Percentiles rank a stretch among this genome's conserved stretches.
phyloP scores from a whole-genome alignment of 2,113 vertebrate species.

The Hemicordylus capensis region DNA sequence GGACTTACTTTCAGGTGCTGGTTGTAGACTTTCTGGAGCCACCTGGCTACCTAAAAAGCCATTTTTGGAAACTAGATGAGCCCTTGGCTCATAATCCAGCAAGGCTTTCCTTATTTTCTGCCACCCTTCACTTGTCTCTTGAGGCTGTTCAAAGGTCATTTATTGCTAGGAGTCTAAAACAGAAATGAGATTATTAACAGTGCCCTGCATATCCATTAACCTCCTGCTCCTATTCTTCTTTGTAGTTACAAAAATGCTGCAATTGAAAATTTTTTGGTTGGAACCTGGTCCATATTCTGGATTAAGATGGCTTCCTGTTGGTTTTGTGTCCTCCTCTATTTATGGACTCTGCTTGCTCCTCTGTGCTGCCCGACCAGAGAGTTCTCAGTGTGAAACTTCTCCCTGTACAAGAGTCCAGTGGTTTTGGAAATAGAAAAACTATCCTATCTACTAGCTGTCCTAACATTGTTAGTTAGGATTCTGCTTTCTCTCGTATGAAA shows the following conservation, averaged over 20 bases:
- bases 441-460: not conserved
- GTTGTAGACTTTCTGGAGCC: no score
- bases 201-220: not conserved
- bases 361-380: conserved; percentile 83
- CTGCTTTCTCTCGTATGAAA: conserved; percentile 32
- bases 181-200: not conserved
- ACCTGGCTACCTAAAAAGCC: no score
- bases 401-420: not conserved
- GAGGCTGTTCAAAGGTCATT: no score
- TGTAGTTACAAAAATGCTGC: conserved; percentile 87
- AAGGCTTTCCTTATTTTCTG: no score
- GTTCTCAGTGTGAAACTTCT: conserved; percentile 72
- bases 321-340: conserved; percentile 89
- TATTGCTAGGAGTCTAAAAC: no score
- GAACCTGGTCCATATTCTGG: conserved; percentile 96
- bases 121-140: no score
- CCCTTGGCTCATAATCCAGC: no score
- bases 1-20: no score
- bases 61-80: no score
- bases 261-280: conserved; percentile 89
- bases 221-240: not conserved
- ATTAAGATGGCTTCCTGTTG: conserved; percentile 96
- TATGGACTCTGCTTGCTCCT: conserved; percentile 88
- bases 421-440: conserved; percentile 18
- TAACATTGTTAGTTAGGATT: conserved; percentile 17